Conservation (phyloP, 2,888 invertebrate species). For the Pyrocoelia pectoralis region DNA sequence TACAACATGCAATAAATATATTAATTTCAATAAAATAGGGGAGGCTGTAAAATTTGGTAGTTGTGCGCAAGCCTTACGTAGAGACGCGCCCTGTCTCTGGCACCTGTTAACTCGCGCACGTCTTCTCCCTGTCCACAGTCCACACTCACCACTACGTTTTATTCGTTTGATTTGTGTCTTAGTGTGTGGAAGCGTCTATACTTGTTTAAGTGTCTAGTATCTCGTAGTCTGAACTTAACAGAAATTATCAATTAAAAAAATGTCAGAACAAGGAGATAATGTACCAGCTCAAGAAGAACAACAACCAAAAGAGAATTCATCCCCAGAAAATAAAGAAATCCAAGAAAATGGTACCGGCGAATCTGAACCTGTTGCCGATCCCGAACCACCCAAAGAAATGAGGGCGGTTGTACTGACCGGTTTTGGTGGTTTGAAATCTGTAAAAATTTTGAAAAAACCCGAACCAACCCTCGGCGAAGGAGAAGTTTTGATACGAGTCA, state of each 20-base stretch:
- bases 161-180: conserved; percentile 12
- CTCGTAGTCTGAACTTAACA: not conserved
- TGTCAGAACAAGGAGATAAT: conserved; percentile 49
- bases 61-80: conserved; percentile 48
- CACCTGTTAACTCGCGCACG: conserved; percentile 52
- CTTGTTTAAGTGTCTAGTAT: conserved; percentile 41
- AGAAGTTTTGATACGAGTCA: conserved; percentile 83
- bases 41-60: no score
- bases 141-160: conserved; percentile 8
- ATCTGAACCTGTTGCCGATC: conserved; percentile 53
- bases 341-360: conserved; percentile 61
- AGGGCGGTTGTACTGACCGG: conserved; percentile 83
- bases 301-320: conserved; percentile 40
- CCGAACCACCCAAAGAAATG: conserved; percentile 80
- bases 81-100: conserved; percentile 53
- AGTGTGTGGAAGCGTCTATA: conserved; percentile 3
- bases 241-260: conserved; percentile 28
- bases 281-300: conserved; percentile 47
- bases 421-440: conserved; percentile 86
- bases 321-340: conserved; percentile 48
- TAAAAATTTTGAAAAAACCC: conserved; percentile 83
- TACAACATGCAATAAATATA: no score
- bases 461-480: conserved; percentile 76
- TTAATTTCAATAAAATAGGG: no score
- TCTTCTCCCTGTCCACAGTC: conserved; percentile 3